Evolutionary conservation across 2,888 invertebrate genomes (phyloP), one percentile per base, ranked within the genome.

Genomic region (Gryllus longicercus): DNA sequence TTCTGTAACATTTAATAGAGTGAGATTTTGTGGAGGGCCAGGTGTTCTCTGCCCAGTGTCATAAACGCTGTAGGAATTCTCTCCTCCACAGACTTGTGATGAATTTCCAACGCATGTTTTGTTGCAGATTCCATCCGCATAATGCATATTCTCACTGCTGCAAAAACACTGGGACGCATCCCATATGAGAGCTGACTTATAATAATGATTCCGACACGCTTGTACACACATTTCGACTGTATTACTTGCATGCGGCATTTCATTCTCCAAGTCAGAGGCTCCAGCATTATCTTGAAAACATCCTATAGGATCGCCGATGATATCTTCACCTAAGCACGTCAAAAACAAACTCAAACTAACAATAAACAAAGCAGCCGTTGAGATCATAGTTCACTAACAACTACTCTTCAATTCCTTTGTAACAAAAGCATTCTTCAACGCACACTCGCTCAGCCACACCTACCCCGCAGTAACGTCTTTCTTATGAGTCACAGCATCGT

Each of bases 41-140:
- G 94, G 92, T 14, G 91, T 87, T 85, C 85, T 86, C 82, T 89
- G 86, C 23, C 91, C 92, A 0, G 93, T 93, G 75, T 91, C 90
- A 84, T 93, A 94, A 51, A 94, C 91, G 83, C 92, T 92, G 80
- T 91, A 91, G 0, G 92, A 90, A 50, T 90, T 89, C 1, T 89
- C 87, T 0, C 93, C 93, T 1, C 94, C 95, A 85, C 95, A 95
- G 81, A 89, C 89, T 84, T 91, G 90, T 0, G 88, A 88, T 51
- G 89, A 88, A 85, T 92, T 92, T 80, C 90, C 90, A 11, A 89
- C 88, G 83, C 95, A 95, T 0, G 89, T 88, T 16, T 87, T 89
- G 82, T 88, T 88, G 84, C 92, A 93, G 18, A 78, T 81, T n/a
- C 84, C 84, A 14, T 83, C 82, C 4, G 86, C 87, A 82, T 85